phyloP scores from a whole-genome alignment of 1,140 invertebrate genomes.

The Maniola jurtina region DNA sequence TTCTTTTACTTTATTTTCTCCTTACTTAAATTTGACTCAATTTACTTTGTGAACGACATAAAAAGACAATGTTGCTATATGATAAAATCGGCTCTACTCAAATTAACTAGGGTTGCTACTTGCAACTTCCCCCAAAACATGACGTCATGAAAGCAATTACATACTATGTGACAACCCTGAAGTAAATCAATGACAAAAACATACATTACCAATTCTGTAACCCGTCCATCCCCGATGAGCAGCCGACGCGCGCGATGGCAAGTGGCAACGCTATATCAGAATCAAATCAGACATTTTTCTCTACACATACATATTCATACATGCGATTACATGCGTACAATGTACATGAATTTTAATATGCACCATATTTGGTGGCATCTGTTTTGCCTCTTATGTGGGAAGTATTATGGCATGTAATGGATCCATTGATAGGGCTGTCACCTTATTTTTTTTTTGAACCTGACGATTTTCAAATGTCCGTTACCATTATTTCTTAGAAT shows the following conservation, averaged over 20 bases:
- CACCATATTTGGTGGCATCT: constrained; percentile 4
- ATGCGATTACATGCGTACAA: constrained; percentile 31
- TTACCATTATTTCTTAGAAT: no score
- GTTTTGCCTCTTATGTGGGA: constrained; percentile 7
- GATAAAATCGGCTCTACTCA: no score
- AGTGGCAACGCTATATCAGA: constrained; percentile 36
- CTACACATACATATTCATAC: constrained; percentile 54
- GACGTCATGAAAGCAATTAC: neutral
- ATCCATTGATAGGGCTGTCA: constrained; percentile 3
- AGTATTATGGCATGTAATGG: constrained; percentile 1
- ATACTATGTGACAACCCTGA: neutral
- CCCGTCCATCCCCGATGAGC: neutral
- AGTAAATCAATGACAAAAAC: constrained; percentile 36
- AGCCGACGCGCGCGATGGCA: constrained; percentile 9
- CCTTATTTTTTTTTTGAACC: neutral
- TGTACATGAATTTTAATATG: constrained; percentile 48
- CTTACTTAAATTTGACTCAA: neutral
- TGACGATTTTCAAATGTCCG: neutral
- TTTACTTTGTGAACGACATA: no score
- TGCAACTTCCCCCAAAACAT: no score
- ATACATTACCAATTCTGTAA: constrained; percentile 36
- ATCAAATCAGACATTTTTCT: constrained; percentile 48
- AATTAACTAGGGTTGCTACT: no score
- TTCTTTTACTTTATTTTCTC: no score
- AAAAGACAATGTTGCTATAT: no score